Conservation (phyloP, 1,140 invertebrate genomes). For the Phortica variegata region DNA sequence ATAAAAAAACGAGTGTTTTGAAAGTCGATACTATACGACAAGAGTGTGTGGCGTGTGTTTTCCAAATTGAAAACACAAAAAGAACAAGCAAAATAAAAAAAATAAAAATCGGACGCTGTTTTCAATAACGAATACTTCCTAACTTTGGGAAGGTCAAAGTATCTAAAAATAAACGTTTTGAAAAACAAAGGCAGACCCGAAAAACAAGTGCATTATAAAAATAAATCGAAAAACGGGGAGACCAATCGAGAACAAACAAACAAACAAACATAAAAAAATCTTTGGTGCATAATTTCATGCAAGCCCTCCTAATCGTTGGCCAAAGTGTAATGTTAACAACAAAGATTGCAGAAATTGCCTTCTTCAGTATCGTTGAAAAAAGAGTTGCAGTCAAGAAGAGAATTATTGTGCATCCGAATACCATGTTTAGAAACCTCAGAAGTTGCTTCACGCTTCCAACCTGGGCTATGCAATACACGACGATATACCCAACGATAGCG, state of each 20-base stretch:
- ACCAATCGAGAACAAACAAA: background rate
- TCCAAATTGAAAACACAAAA: conserved; percentile 6
- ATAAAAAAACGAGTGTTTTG: background rate
- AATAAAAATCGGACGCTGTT: conserved; percentile 20
- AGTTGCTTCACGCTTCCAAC: conserved; percentile 10
- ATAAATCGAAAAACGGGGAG: background rate
- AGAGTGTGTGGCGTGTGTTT: conserved; percentile 5
- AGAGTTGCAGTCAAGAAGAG: conserved; percentile 64
- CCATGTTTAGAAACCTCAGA: conserved; percentile 71
- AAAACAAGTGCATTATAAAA: background rate
- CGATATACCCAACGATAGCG: background rate
- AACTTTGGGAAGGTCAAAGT: conserved; percentile 19
- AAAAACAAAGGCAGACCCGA: background rate
- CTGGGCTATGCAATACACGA: conserved; percentile 20
- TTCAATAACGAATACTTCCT: conserved; percentile 24
- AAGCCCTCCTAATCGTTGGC: conserved; percentile 4
- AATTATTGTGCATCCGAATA: conserved; percentile 78
- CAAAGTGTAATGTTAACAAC: conserved; percentile 38
- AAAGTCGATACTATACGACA: background rate
- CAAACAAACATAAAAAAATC: background rate
- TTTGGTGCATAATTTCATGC: conserved; percentile 7
- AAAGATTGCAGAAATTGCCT: conserved; percentile 19
- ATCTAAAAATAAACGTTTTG: background rate
- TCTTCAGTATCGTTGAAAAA: conserved; percentile 25
- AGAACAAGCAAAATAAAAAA: conserved; percentile 3